Evolutionary conservation across 2,797 vertebrate species (phyloP).

Genomic region (Tarsius wallacei): DNA sequence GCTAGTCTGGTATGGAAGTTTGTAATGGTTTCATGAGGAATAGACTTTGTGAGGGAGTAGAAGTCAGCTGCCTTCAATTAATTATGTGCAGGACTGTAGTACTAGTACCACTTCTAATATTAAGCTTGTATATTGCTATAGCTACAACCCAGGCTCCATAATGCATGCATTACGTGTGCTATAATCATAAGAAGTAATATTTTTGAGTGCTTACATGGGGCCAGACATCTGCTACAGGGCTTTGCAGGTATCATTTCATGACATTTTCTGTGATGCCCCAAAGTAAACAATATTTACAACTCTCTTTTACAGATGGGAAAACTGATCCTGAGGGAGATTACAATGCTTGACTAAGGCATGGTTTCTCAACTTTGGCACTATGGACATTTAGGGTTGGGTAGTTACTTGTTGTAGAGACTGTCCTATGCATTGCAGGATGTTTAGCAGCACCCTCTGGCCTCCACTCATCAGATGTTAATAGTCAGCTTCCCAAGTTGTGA

Average conservation of each 20-base stretch:
- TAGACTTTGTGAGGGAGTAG: neutral
- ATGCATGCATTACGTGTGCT: neutral
- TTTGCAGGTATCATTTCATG: neutral
- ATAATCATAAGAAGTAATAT: conserved; percentile 11
- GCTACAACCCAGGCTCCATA: neutral
- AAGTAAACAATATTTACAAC: conserved; percentile 16
- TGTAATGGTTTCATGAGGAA: neutral
- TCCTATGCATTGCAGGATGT: neutral
- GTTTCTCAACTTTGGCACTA: neutral
- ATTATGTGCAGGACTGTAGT: neutral
- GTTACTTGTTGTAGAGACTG: neutral
- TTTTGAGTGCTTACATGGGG: neutral
- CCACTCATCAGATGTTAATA: neutral
- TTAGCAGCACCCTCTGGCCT: neutral
- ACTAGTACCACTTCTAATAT: neutral
- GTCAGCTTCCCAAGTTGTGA: neutral
- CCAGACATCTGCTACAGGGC: neutral
- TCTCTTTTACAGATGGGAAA: neutral
- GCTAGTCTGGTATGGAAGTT: neutral
- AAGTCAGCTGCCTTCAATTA: neutral
- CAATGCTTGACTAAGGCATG: neutral
- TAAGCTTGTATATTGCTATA: neutral
- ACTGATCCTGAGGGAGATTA: neutral
- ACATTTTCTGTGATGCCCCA: neutral
- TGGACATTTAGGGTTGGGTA: neutral